Conservation (phyloP, 2,888 invertebrate genomes). For the Drepana falcataria region DNA sequence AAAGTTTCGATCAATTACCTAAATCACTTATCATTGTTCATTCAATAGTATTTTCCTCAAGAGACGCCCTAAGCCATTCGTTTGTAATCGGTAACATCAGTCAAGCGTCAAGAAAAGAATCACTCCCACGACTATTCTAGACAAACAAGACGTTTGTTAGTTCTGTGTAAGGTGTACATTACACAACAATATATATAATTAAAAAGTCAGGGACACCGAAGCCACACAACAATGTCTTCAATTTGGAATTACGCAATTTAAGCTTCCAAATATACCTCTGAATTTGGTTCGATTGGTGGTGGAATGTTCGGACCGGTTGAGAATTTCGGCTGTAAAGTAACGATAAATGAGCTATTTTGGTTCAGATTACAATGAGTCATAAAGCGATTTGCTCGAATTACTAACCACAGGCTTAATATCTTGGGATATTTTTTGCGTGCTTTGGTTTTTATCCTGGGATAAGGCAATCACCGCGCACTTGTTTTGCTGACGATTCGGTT, state of each 20-base stretch:
- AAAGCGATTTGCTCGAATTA: conserved; percentile 51
- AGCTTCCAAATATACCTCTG: conserved; percentile 23
- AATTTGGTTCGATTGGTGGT: conserved; percentile 34
- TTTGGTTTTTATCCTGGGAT: conserved; percentile 27
- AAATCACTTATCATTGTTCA: conserved; percentile 36
- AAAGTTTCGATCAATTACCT: conserved; percentile 35
- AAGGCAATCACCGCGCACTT: conserved; percentile 35
- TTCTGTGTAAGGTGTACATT: conserved; percentile 45
- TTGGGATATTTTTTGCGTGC: conserved; percentile 35
- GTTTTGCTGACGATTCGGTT: conserved; percentile 12
- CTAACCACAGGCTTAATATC: conserved; percentile 39
- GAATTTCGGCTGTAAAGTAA: conserved; percentile 28
- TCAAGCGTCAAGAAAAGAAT: conserved; percentile 58
- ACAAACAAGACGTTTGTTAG: conserved; percentile 35
- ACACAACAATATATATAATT: conserved; percentile 42
- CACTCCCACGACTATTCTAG: conserved; percentile 57
- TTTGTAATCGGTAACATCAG: conserved; percentile 69
- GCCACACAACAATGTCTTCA: conserved; percentile 24
- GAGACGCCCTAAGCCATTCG: conserved; percentile 33
- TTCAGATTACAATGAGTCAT: conserved; percentile 43
- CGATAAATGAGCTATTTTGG: conserved; percentile 39
- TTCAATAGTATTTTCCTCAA: conserved; percentile 38
- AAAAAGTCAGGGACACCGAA: conserved; percentile 38
- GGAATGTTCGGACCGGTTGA: conserved; percentile 28
- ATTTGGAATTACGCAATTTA: conserved; percentile 26